phyloP scores from a whole-genome alignment of 2,113 vertebrate genomes.

The Lipophrys pholis region DNA sequence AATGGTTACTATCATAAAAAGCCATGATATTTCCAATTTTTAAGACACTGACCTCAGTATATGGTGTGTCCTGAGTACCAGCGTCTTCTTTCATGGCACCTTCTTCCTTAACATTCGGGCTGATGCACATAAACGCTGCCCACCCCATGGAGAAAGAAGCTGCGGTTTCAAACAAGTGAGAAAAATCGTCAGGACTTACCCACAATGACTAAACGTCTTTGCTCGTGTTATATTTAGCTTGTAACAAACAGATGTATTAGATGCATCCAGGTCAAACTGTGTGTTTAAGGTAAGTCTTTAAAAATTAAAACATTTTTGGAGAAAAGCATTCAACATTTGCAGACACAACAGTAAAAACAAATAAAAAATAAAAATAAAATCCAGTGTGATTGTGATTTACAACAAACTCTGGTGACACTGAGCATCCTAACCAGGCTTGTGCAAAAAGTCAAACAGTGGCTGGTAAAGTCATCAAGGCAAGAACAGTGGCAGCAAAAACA shows the following conservation, averaged over 20 bases:
- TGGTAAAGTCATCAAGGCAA: background rate
- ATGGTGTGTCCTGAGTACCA: constrained; percentile 96
- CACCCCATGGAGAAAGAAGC: constrained; percentile 98
- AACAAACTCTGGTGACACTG: constrained; percentile 26
- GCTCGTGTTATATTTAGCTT: background rate
- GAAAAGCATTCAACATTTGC: background rate
- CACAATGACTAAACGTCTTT: background rate
- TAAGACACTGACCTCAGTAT: constrained; percentile 90
- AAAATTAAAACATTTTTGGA: too few relatives aligned
- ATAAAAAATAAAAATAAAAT: constrained; percentile 20
- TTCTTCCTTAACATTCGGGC: constrained; percentile 98
- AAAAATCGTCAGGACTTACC: constrained; percentile 18
- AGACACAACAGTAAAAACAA: background rate
- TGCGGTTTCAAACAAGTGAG: constrained; percentile 64
- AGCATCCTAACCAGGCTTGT: constrained; percentile 33
- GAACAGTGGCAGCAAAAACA: constrained; percentile 16
- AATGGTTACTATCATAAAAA: background rate
- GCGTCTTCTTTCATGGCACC: constrained; percentile 98
- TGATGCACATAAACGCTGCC: constrained; percentile 96
- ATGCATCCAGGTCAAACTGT: background rate
- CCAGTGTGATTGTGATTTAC: constrained; percentile 31
- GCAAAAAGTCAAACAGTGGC: constrained; percentile 10
- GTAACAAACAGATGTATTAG: constrained; percentile 12
- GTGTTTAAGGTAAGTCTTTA: too few relatives aligned
- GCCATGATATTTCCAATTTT: background rate